Evolutionary conservation across 2,797 vertebrate species (phyloP).

Genomic region (Enteromius anoplus): DNA sequence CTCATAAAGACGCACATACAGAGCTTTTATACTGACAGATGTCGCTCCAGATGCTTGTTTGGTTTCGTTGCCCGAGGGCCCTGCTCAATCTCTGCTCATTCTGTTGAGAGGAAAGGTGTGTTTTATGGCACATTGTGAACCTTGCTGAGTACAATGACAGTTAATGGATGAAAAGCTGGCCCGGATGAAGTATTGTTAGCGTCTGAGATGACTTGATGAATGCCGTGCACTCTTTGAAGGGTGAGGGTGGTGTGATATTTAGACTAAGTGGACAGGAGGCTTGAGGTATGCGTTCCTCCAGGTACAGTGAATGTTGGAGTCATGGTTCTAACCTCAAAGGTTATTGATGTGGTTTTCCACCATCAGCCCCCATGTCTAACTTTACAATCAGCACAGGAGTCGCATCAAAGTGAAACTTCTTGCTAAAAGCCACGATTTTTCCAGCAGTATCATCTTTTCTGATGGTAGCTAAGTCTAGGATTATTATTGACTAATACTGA

Average conservation of each 20-base stretch:
- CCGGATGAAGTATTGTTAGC: constrained; percentile 45
- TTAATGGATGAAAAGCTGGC: constrained; percentile 48
- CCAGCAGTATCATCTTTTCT: constrained; percentile 42
- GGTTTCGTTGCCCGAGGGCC: constrained; percentile 67
- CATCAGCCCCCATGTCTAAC: constrained; percentile 56
- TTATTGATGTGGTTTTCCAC: constrained; percentile 68
- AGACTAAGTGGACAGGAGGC: constrained; percentile 42
- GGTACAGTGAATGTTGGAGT: constrained; percentile 50
- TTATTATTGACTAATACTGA: neutral
- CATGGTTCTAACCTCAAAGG: constrained; percentile 58
- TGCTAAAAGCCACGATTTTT: constrained; percentile 61
- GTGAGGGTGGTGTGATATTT: constrained; percentile 50
- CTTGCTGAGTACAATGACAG: constrained; percentile 49
- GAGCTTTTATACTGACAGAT: constrained; percentile 62
- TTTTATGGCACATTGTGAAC: constrained; percentile 11
- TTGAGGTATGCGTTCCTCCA: constrained; percentile 56
- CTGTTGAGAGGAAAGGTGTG: constrained; percentile 1
- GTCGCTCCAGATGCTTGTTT: constrained; percentile 61
- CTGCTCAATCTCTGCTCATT: constrained; percentile 39
- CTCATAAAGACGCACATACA: constrained; percentile 67
- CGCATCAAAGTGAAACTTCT: constrained; percentile 60
- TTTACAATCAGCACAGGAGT: constrained; percentile 65
- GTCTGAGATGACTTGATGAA: constrained; percentile 58
- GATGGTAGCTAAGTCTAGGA: constrained; percentile 32
- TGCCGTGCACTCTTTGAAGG: constrained; percentile 50